phyloP scores from a whole-genome alignment of 2,888 invertebrate species.

The Epinotia ramella region DNA sequence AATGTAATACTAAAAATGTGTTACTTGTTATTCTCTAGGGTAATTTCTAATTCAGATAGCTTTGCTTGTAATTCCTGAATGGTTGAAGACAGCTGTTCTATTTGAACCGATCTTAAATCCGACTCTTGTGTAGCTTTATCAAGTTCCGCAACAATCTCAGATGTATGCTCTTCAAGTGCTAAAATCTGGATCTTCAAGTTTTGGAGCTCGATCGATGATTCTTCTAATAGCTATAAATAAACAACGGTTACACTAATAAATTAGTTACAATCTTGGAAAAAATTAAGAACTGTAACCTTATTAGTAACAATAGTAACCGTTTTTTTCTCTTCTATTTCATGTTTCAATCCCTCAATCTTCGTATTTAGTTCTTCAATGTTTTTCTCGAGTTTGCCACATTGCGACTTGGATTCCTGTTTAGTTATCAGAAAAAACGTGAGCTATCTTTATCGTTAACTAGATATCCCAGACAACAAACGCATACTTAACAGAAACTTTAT shows the following conservation, averaged over 20 bases:
- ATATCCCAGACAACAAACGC: not conserved
- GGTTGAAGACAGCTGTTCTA: constrained; percentile 48
- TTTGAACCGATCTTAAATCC: constrained; percentile 30
- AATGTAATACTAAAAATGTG: not conserved
- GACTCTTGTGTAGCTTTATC: constrained; percentile 46
- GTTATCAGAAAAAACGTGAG: not conserved
- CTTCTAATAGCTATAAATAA: constrained; percentile 50
- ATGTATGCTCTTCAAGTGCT: constrained; percentile 49
- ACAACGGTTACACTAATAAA: not conserved
- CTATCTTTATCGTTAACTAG: too few species aligned
- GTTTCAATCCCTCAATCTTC: constrained; percentile 47
- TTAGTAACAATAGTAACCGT: constrained; percentile 48
- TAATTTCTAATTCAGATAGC: constrained; percentile 47
- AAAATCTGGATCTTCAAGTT: constrained; percentile 48
- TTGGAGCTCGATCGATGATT: constrained; percentile 48
- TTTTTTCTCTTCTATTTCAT: constrained; percentile 47
- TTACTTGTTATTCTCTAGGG: constrained; percentile 49
- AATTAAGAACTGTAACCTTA: not conserved
- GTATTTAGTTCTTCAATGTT: constrained; percentile 45
- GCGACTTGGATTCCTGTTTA: constrained; percentile 48
- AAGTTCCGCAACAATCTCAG: constrained; percentile 44
- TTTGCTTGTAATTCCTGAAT: constrained; percentile 46
- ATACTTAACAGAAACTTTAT: not conserved
- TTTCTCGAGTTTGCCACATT: constrained; percentile 47
- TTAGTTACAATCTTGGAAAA: not conserved